phyloP scores from a whole-genome alignment of 1,140 invertebrate species.

The Venturia canescens region DNA sequence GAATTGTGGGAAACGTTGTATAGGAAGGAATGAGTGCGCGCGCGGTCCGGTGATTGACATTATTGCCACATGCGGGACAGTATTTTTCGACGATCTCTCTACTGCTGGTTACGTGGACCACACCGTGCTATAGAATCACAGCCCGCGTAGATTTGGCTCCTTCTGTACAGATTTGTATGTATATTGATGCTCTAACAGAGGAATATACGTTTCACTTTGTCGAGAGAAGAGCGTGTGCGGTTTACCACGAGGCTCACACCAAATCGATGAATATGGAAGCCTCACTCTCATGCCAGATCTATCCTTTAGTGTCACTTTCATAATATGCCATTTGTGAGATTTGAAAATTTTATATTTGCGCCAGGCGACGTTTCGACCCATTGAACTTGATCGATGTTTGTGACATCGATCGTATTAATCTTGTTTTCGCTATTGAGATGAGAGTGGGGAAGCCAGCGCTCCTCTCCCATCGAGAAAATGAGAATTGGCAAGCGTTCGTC shows the following conservation, averaged over 20 bases:
- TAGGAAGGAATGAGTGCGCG: slow-evolving; percentile 20
- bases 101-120: slow-evolving; percentile 1
- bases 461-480: too few relatives aligned
- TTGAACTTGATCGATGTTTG: too few relatives aligned
- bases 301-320: background rate
- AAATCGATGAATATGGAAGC: slow-evolving; percentile 28
- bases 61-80: slow-evolving; percentile 43
- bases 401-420: too few relatives aligned
- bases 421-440: too few relatives aligned
- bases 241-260: slow-evolving; percentile 30
- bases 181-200: slow-evolving; percentile 2
- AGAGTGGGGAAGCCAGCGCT: too few relatives aligned
- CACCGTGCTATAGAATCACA: background rate
- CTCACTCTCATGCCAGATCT: background rate
- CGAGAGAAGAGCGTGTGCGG: slow-evolving; percentile 28
- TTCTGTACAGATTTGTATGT: background rate
- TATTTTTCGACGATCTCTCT: slow-evolving; percentile 38
- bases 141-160: background rate
- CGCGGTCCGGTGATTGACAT: slow-evolving; percentile 35
- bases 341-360: too few relatives aligned
- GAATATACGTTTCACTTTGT: slow-evolving; percentile 31
- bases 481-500: too few relatives aligned
- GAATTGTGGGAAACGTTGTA: background rate
- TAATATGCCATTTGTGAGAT: slow-evolving; percentile 10
- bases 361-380: too few relatives aligned